Evolutionary conservation across 1,140 invertebrate species (phyloP), one percentile per base, ranked within the genome.

Genomic region (Eubasilissa regina): DNA sequence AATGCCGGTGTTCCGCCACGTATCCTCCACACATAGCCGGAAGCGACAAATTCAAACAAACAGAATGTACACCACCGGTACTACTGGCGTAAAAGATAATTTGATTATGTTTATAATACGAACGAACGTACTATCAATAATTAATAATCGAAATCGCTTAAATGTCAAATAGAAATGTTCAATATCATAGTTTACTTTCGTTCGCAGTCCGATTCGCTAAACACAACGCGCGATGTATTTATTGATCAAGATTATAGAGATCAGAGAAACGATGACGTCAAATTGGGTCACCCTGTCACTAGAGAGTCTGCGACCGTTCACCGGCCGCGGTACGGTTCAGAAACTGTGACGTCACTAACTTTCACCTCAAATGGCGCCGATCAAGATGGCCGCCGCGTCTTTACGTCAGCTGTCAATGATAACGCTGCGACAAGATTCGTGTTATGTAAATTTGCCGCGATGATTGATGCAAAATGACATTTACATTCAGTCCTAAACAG

Each of bases 331-430:
- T 21, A 62, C 19, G 19, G 58, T 35, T 62, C 58, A 21, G 58
- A 13, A 25, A 35, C 58, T 10, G 58, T 51, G 48, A 51, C 48
- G 48, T 51, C 48, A 51, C 11, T 35, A 51, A 51, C 48, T 51
- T 51, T 51, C 48, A 13, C 48, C 48, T 51, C 11, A 51, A 51
- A 51, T 51, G 48, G 48, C 48, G 48, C 3, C 48, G n/a, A 51
- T 51, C 60, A 64, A 64, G 60, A 43, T 43, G 58, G 58, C 58
- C 19, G 58, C 58, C 58, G 19, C 58, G 19, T 25, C 53, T 56
- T n/a, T 56, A 11, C 6, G 25, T 25, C 60, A 64, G 60, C 60
- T 64, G 60, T 64, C 60, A 64, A 64, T 35, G 35, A 25, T 25
- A 64, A 64, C 19, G 21, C 13, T 25, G 25, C 60, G 60, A 43